Evolutionary conservation across 2,113 vertebrate genomes (phyloP).

Genomic region (Nanger granti): DNA sequence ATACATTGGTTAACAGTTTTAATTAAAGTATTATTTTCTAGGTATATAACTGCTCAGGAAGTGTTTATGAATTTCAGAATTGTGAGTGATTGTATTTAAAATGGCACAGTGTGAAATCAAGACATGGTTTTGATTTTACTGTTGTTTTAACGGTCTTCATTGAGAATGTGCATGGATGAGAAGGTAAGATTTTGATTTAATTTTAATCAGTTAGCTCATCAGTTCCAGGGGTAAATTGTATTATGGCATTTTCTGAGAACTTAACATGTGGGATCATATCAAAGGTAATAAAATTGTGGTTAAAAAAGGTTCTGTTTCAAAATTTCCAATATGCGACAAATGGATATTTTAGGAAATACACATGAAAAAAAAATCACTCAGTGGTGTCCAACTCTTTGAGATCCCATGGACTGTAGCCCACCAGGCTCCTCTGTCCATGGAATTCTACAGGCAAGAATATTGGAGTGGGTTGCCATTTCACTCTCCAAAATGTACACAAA

Average conservation of each 20-base stretch:
- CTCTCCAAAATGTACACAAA: background rate
- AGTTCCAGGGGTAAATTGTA: background rate
- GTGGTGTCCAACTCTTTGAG: background rate
- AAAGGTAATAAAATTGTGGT: background rate
- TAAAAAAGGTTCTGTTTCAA: background rate
- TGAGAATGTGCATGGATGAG: background rate
- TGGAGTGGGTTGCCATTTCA: background rate
- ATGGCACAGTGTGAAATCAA: background rate
- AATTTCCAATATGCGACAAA: background rate
- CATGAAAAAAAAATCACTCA: background rate
- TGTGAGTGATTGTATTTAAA: background rate
- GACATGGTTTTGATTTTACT: background rate
- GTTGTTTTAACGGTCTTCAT: background rate
- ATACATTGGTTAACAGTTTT: background rate
- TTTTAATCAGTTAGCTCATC: conserved; percentile 10
- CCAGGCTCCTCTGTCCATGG: background rate
- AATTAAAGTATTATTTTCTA: background rate
- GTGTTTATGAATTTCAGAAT: conserved; percentile 25
- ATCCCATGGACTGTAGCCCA: background rate
- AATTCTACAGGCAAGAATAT: background rate
- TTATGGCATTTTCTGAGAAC: background rate
- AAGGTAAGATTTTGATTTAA: conserved; percentile 18
- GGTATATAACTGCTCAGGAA: background rate
- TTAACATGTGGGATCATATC: background rate
- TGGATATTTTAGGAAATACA: conserved; percentile 5